Conservation (phyloP, 2,888 invertebrate species). For the Malthinus flaveolus region DNA sequence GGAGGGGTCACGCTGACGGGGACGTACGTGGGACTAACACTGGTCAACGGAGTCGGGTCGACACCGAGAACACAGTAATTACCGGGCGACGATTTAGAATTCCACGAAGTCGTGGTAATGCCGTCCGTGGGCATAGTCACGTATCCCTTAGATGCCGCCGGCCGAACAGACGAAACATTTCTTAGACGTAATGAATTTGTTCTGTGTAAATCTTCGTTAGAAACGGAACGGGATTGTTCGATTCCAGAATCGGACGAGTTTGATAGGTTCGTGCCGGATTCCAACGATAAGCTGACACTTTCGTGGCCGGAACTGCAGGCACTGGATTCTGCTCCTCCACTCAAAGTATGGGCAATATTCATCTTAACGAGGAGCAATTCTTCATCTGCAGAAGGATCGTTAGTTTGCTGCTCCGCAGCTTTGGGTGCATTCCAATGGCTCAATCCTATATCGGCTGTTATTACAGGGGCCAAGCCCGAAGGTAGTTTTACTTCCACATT, state of each 20-base stretch:
- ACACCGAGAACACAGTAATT: slow-evolving; percentile 46
- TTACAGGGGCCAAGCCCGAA: slow-evolving; percentile 59
- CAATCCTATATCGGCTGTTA: slow-evolving; percentile 34
- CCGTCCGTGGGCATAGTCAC: slow-evolving; percentile 38
- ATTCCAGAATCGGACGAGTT: slow-evolving; percentile 56
- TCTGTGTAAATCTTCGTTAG: slow-evolving; percentile 38
- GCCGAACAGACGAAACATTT: slow-evolving; percentile 35
- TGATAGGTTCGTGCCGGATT: slow-evolving; percentile 58
- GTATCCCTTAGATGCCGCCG: slow-evolving; percentile 36
- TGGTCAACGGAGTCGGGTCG: slow-evolving; percentile 30
- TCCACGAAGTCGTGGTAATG: slow-evolving; percentile 7
- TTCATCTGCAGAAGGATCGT: slow-evolving; percentile 44
- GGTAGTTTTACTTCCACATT: slow-evolving; percentile 71
- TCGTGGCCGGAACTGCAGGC: slow-evolving; percentile 63
- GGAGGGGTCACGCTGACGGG: slow-evolving; percentile 29
- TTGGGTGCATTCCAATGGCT: slow-evolving; percentile 46
- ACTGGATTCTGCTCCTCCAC: slow-evolving; percentile 57
- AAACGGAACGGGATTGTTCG: slow-evolving; percentile 46
- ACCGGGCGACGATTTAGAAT: slow-evolving; percentile 24
- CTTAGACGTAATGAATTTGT: slow-evolving; percentile 42
- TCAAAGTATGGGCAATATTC: slow-evolving; percentile 33
- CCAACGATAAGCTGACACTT: slow-evolving; percentile 60
- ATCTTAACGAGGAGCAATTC: slow-evolving; percentile 42
- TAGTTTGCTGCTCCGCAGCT: slow-evolving; percentile 43
- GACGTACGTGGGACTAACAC: slow-evolving; percentile 34